Percentiles rank a stretch among this genome's conserved stretches.
Evolutionary conservation across 2,113 vertebrate species (phyloP).

Genomic region (Syngnathus floridae): DNA sequence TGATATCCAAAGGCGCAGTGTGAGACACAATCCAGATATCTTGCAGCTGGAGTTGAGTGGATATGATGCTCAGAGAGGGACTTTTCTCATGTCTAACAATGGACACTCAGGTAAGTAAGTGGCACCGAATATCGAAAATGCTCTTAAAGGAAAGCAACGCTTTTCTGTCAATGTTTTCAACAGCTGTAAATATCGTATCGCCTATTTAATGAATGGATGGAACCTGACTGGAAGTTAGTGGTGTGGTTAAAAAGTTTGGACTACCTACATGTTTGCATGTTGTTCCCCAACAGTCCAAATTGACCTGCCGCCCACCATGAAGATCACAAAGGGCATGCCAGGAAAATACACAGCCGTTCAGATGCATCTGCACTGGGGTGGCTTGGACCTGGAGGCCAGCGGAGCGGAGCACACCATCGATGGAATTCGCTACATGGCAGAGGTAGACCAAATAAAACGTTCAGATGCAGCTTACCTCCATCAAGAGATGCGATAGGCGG

Average conservation of each 20-base stretch:
- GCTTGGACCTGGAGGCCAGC: conserved; percentile 73
- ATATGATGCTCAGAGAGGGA: conserved; percentile 59
- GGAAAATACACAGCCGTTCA: conserved; percentile 73
- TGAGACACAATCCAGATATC: conserved; percentile 65
- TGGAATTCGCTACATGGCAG: conserved; percentile 77
- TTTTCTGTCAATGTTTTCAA: not conserved
- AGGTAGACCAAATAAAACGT: conserved; percentile 67
- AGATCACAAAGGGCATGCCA: conserved; percentile 68
- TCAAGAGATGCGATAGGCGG: not conserved
- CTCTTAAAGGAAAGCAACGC: not conserved
- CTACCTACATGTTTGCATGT: not conserved
- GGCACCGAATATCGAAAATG: not conserved
- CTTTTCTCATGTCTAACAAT: conserved; percentile 79
- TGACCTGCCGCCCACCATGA: conserved; percentile 75
- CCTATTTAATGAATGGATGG: too few species aligned
- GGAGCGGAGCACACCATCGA: conserved; percentile 89
- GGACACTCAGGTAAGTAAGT: conserved; percentile 80
- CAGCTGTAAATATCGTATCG: not conserved
- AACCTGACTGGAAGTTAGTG: too few species aligned
- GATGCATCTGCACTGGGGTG: conserved; percentile 93
- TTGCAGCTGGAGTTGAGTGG: conserved; percentile 68
- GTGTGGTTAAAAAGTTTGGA: too few species aligned
- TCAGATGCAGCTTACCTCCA: not conserved
- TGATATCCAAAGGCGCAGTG: conserved; percentile 74
- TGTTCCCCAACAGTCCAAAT: conserved; percentile 75